Conservation (phyloP, 2,113 vertebrate genomes). For the Rutilus rutilus region DNA sequence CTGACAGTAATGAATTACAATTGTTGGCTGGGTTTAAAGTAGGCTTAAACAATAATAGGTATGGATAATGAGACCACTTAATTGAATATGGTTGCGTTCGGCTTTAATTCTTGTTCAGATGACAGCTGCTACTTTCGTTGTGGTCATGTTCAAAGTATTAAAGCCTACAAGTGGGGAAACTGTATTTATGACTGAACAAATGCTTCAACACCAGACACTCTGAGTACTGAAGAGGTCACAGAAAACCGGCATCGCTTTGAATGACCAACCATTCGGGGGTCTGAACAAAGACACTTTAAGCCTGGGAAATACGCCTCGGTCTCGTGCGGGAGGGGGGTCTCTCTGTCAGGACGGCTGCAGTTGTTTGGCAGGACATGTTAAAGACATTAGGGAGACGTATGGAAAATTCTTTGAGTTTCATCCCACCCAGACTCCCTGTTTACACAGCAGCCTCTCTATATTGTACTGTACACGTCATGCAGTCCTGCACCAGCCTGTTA, state of each 20-base stretch:
- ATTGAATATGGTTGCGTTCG: not conserved
- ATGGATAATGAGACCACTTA: not conserved
- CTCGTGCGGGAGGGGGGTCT: not conserved
- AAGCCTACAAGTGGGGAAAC: not conserved
- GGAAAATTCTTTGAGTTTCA: constrained; percentile 68
- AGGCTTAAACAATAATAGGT: constrained; percentile 10
- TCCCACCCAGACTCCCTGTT: constrained; percentile 74
- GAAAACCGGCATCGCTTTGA: not conserved
- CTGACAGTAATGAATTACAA: not conserved
- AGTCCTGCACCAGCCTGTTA: constrained; percentile 55
- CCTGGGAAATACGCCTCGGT: not conserved
- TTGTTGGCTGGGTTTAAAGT: not conserved
- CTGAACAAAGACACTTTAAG: not conserved
- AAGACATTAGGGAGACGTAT: constrained; percentile 64
- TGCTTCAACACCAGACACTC: not conserved
- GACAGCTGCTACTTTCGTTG: not conserved
- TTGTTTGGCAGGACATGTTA: constrained; percentile 64
- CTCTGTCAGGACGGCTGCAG: not conserved
- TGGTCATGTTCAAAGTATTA: not conserved
- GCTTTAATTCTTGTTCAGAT: not conserved
- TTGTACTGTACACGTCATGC: constrained; percentile 40
- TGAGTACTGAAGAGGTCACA: not conserved
- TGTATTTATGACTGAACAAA: constrained; percentile 8
- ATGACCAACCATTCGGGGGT: not conserved
- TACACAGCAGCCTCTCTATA: constrained; percentile 66